Conservation (phyloP, 1,140 invertebrate species). For the Aethina tumida region DNA sequence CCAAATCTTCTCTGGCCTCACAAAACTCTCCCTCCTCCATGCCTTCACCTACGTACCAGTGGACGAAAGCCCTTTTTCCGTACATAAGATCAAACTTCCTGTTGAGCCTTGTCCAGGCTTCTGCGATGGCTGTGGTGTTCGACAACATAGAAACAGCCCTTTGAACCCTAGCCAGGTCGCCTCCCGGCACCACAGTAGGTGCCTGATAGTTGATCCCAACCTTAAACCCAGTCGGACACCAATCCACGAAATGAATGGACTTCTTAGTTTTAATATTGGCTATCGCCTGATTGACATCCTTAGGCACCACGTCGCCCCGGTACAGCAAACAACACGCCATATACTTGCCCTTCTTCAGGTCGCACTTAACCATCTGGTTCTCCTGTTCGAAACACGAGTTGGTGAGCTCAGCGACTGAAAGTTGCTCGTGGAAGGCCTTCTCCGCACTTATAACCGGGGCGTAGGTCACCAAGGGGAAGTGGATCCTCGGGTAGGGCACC, state of each 20-base stretch:
- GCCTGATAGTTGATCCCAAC: too few species aligned
- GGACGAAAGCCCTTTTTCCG: slow-evolving; percentile 60
- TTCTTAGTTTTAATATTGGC: slow-evolving; percentile 53
- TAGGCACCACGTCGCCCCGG: slow-evolving; percentile 53
- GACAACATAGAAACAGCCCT: slow-evolving; percentile 62
- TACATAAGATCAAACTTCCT: slow-evolving; percentile 65
- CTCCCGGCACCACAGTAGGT: slow-evolving; percentile 53
- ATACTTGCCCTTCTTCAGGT: slow-evolving; percentile 44
- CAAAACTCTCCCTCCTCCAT: slow-evolving; percentile 63
- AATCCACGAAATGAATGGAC: slow-evolving; percentile 55
- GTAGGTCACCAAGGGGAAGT: slow-evolving; percentile 56
- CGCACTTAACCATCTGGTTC: slow-evolving; percentile 49
- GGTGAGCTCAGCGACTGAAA: slow-evolving; percentile 41
- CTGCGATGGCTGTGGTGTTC: too few species aligned
- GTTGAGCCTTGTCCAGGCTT: slow-evolving; percentile 55
- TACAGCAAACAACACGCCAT: slow-evolving; percentile 50
- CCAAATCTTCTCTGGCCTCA: too few species aligned
- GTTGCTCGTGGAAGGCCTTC: slow-evolving; percentile 44
- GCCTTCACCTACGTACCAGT: slow-evolving; percentile 68
- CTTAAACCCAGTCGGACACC: too few species aligned
- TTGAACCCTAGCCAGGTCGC: slow-evolving; percentile 46
- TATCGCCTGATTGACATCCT: slow-evolving; percentile 62
- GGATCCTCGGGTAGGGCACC: slow-evolving; percentile 55
- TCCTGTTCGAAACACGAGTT: slow-evolving; percentile 43
- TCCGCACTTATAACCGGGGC: slow-evolving; percentile 49